A percentile compares a stretch with the other conserved stretches of the same genome.
phyloP scores from a whole-genome alignment of 2,113 vertebrate genomes.

The Mungos mungo region DNA sequence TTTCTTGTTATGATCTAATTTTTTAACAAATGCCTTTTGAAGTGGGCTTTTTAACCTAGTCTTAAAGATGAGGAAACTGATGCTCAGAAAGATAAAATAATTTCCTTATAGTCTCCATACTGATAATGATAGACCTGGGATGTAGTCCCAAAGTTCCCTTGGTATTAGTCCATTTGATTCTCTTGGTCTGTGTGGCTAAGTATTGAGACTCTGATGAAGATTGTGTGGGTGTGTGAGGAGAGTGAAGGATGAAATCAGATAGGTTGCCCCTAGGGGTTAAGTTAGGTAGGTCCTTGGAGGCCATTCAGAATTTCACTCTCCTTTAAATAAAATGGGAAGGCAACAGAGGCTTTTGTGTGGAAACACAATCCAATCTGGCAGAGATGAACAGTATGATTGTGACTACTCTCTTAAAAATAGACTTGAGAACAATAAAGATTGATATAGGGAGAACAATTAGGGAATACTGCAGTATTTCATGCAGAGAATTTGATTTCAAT shows the following conservation, averaged over 20 bases:
- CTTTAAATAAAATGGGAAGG: neutral
- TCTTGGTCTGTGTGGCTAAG: neutral
- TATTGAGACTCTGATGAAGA: neutral
- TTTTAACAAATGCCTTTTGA: neutral
- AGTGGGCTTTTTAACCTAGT: neutral
- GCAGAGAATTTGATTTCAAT: conserved; percentile 32
- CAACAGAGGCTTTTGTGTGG: neutral
- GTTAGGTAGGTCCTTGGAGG: neutral
- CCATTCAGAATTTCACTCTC: conserved; percentile 6
- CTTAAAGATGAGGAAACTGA: conserved; percentile 16
- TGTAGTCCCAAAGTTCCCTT: neutral
- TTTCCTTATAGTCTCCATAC: neutral
- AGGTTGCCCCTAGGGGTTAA: neutral
- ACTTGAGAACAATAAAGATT: neutral
- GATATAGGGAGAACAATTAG: neutral
- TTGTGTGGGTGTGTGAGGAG: neutral
- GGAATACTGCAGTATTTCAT: neutral
- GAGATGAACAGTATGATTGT: neutral
- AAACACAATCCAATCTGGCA: neutral
- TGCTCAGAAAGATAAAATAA: neutral
- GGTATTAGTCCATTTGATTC: neutral
- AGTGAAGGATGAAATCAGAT: neutral
- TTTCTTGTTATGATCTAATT: conserved; percentile 17
- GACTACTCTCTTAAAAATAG: neutral
- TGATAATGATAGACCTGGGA: neutral